Evolutionary conservation across 2,888 invertebrate species (phyloP).

Genomic region (Lasioglossum figueresi): DNA sequence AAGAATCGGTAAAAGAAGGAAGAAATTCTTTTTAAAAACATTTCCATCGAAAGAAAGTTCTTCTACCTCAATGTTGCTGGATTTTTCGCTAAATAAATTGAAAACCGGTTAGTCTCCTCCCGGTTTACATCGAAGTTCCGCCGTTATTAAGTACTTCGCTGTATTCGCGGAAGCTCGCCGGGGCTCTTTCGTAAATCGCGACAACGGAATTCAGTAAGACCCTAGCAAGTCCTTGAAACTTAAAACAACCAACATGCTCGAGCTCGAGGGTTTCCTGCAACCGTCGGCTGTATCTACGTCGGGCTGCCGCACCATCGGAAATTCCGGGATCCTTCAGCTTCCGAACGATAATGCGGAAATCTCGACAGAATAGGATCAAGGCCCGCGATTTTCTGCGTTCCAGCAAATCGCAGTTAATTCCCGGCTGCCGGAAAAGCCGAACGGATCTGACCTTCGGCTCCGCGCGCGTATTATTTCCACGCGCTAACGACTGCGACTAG

Average conservation of each 20-base stretch:
- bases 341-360: constrained; percentile 5
- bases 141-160: constrained; percentile 11
- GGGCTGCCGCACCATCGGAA: background rate
- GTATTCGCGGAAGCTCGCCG: background rate
- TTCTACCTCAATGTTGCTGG: too few relatives aligned
- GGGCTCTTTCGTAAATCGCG: background rate
- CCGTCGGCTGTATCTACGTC: too few relatives aligned
- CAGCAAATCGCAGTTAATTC: constrained; percentile 40
- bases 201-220: constrained; percentile 10
- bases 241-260: background rate
- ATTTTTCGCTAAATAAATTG: background rate
- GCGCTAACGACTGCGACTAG: background rate
- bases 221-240: background rate
- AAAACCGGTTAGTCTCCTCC: background rate
- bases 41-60: too few relatives aligned
- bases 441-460: constrained; percentile 16
- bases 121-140: background rate
- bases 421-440: constrained; percentile 17
- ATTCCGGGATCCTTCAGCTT: background rate
- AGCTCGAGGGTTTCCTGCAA: background rate
- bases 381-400: constrained; percentile 44
- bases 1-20: too few relatives aligned
- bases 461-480: background rate
- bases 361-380: constrained; percentile 40
- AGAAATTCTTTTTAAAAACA: too few relatives aligned